Evolutionary conservation across 2,113 vertebrate species (phyloP).

Genomic region (Tonatia bakeri): DNA sequence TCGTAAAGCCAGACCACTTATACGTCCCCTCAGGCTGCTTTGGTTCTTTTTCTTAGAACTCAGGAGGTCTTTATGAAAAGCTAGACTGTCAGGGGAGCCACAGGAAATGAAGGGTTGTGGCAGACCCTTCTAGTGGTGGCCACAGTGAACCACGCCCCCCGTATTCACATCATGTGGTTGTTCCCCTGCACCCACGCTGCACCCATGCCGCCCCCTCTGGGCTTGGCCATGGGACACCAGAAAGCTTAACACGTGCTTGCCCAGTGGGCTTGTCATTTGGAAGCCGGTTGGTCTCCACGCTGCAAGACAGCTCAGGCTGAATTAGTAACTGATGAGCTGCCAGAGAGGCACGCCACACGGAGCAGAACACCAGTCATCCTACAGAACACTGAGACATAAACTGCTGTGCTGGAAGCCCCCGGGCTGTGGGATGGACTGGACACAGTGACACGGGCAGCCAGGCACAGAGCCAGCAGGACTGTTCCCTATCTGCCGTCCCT

Average conservation of each 20-base stretch:
- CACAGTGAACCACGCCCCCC: neutral
- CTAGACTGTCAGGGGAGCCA: neutral
- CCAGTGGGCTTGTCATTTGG: neutral
- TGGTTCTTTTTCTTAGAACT: neutral
- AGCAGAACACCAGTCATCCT: neutral
- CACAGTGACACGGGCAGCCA: rapidly evolving
- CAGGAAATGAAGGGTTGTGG: neutral
- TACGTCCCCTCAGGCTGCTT: neutral
- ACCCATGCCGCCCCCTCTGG: rapidly evolving
- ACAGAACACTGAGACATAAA: neutral
- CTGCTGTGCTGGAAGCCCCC: neutral
- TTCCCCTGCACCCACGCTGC: no score
- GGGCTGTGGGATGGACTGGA: neutral
- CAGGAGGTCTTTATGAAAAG: neutral
- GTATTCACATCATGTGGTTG: neutral
- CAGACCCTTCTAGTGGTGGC: neutral
- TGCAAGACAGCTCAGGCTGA: neutral
- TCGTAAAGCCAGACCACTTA: neutral
- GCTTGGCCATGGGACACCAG: neutral
- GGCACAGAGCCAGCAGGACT: neutral
- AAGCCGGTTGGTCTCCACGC: neutral
- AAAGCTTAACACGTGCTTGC: neutral
- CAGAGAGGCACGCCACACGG: rapidly evolving
- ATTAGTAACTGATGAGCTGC: neutral
- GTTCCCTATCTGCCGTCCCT: neutral